Evolutionary conservation across 1,140 invertebrate species (phyloP).

Genomic region (Drosophila quadrilineata): DNA sequence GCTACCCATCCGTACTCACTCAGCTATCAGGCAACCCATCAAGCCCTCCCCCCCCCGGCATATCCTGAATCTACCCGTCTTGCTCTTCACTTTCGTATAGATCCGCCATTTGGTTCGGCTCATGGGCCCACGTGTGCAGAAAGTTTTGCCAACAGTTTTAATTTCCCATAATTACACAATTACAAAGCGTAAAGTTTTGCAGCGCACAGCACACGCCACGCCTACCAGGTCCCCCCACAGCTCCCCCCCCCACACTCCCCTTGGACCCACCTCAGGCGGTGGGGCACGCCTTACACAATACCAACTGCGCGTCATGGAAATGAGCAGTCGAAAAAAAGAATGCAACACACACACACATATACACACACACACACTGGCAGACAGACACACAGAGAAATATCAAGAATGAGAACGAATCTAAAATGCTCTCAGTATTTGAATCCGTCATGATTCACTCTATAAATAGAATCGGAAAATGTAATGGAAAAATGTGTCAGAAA

Average conservation of each 20-base stretch:
- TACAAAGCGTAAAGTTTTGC: slow-evolving; percentile 79
- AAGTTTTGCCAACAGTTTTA: slow-evolving; percentile 79
- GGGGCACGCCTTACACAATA: slow-evolving; percentile 54
- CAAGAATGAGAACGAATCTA: background rate
- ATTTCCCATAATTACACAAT: slow-evolving; percentile 80
- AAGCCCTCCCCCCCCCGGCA: too few relatives aligned
- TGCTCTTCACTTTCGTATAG: background rate
- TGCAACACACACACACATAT: slow-evolving; percentile 21
- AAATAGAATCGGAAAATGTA: too few relatives aligned
- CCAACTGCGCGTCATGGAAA: slow-evolving; percentile 76
- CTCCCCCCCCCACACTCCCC: background rate
- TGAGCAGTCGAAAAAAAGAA: slow-evolving; percentile 63
- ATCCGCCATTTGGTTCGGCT: slow-evolving; percentile 29
- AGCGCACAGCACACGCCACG: slow-evolving; percentile 75
- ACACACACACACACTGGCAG: too few relatives aligned
- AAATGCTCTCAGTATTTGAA: slow-evolving; percentile 20
- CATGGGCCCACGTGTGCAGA: slow-evolving; percentile 69
- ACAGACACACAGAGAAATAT: slow-evolving; percentile 9
- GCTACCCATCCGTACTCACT: background rate
- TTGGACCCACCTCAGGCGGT: too few relatives aligned
- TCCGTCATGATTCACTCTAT: too few relatives aligned
- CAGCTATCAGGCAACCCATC: background rate
- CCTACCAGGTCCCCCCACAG: slow-evolving; percentile 17
- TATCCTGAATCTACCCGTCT: background rate
- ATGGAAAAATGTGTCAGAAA: too few relatives aligned